These are phyloP conservation scores for Erythrolamprus reginae DNA, from an alignment of 2,113 vertebrate genomes.

Conservation along the genomic window DNA sequence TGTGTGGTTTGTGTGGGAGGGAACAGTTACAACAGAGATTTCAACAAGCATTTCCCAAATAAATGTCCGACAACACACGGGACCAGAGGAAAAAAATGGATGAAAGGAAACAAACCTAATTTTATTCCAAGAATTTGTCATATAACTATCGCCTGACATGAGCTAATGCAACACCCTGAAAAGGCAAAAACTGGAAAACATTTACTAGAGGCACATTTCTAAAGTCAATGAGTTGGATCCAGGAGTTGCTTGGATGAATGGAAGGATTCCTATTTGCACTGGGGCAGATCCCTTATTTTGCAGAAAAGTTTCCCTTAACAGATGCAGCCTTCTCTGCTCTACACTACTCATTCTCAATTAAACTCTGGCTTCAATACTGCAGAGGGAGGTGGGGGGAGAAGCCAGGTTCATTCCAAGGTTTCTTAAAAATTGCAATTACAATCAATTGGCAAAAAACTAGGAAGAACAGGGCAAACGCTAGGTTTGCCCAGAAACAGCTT, in stretches of 20 bases:
- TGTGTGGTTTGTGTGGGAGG: constrained; percentile 7
- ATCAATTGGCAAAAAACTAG: constrained; percentile 24
- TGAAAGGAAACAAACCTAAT: constrained; percentile 49
- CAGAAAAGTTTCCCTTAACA: neutral
- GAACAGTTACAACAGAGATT: constrained; percentile 53
- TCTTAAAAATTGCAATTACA: constrained; percentile 54
- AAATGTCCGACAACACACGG: constrained; percentile 56
- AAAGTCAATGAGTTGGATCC: neutral
- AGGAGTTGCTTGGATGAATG: neutral
- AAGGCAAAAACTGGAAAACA: neutral
- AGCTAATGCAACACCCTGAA: neutral
- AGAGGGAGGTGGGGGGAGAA: neutral
- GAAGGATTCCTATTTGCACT: neutral
- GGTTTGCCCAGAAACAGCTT: constrained; percentile 30
- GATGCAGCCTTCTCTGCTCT: neutral
- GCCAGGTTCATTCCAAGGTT: constrained; percentile 25
- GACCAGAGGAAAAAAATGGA: constrained; percentile 48
- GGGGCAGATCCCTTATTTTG: neutral
- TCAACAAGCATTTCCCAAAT: constrained; percentile 54
- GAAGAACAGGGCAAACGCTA: constrained; percentile 29
- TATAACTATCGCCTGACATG: constrained; percentile 20
- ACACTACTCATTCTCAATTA: neutral
- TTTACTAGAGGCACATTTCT: constrained; percentile 66
- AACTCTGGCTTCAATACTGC: neutral
- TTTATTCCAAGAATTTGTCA: constrained; percentile 45